Conservation (phyloP, 2,888 invertebrate species). For the Ischnura elegans region DNA sequence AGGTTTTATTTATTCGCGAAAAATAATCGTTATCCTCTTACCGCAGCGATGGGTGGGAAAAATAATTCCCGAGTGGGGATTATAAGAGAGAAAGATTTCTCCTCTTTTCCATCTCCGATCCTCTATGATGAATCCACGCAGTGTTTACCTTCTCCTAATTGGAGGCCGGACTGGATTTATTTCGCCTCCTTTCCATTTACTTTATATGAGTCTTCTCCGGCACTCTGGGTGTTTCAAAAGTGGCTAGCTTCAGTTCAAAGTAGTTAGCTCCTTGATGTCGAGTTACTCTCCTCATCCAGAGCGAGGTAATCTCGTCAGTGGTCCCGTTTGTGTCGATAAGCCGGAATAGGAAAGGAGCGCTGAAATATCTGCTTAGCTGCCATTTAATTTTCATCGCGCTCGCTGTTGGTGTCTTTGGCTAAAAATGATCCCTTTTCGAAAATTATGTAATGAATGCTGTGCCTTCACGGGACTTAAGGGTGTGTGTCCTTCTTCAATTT, state of each 20-base stretch:
- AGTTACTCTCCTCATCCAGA: not conserved
- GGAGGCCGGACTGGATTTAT: not conserved
- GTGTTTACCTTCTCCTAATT: conserved; percentile 30
- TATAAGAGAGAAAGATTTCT: not conserved
- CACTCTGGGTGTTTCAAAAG: not conserved
- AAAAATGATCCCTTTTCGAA: not conserved
- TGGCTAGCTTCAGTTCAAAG: not conserved
- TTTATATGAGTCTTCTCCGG: not conserved
- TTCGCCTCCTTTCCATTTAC: not conserved
- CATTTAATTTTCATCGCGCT: not conserved
- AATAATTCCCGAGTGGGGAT: not conserved
- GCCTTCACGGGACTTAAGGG: too few species aligned
- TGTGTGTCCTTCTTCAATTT: too few species aligned
- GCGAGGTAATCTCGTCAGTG: conserved; percentile 6
- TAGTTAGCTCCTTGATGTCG: not conserved
- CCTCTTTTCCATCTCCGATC: not conserved
- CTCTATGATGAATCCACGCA: not conserved
- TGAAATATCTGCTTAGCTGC: not conserved
- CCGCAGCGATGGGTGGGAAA: not conserved
- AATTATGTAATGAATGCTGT: not conserved
- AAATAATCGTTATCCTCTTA: conserved; percentile 31
- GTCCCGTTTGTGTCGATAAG: not conserved
- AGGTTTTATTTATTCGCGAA: not conserved
- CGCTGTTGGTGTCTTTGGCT: not conserved
- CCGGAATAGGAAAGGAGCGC: not conserved